These are phyloP conservation scores for Papilio dardanus DNA, from an alignment of 1,140 invertebrate genomes.

Conservation along the genomic window DNA sequence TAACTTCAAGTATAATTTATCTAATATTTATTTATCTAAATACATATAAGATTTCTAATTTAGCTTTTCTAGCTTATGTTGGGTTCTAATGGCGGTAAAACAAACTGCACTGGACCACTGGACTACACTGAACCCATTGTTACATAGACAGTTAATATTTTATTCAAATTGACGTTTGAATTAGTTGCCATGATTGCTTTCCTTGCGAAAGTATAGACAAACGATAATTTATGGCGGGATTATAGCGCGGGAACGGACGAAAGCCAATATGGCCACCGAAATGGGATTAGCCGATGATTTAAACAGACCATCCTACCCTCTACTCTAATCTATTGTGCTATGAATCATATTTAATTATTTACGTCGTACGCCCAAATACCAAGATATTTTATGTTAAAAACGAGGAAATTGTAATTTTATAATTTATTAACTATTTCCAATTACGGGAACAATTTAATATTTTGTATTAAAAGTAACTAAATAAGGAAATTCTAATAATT, in stretches of 20 bases:
- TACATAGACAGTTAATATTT: not conserved
- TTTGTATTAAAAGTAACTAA: too few relatives aligned
- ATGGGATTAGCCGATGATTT: constrained; percentile 57
- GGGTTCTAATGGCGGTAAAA: not conserved
- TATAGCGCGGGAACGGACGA: constrained; percentile 48
- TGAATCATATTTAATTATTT: constrained; percentile 40
- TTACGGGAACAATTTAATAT: not conserved
- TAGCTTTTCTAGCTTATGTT: not conserved
- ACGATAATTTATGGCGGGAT: constrained; percentile 59
- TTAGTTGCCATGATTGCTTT: constrained; percentile 25
- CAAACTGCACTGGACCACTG: not conserved
- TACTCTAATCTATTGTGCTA: constrained; percentile 38
- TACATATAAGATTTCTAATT: too few relatives aligned
- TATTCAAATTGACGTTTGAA: constrained; percentile 26
- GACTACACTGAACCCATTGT: not conserved
- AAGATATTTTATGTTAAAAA: not conserved
- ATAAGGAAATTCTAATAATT: too few relatives aligned
- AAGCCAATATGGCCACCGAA: constrained; percentile 51
- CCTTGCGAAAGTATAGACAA: constrained; percentile 47
- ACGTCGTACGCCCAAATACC: constrained; percentile 16
- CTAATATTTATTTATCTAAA: too few relatives aligned
- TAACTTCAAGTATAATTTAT: too few relatives aligned
- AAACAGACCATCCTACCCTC: constrained; percentile 48
- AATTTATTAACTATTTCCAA: not conserved
- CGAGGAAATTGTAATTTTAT: not conserved